Evolutionary conservation across 2,888 invertebrate genomes (phyloP), one percentile per base, ranked within the genome.

Genomic region (Heliconius hortense): DNA sequence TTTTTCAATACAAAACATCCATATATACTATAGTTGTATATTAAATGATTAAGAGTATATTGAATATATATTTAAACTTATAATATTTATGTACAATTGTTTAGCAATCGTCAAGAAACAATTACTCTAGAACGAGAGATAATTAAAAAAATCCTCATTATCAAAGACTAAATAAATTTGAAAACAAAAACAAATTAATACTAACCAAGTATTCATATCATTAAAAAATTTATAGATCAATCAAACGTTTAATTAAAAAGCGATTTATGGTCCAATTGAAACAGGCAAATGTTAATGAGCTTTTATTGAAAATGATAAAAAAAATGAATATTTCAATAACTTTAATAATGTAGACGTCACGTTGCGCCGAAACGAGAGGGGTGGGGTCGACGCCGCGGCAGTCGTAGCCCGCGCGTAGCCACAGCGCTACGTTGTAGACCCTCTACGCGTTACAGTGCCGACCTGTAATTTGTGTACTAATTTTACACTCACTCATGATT

Each of bases 331-430:
- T 81, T 80, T 81, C 75, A 76, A 79, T 80, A 79, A 79, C 75
- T 81, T 80, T 76, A 79, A 81, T 77, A 81, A 79, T 74, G 79
- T 78, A 81, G 78, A 84, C 82, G 84, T 82, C 79, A 80, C 79
- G 79, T 82, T 82, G 84, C 83, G 85, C 82, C 84, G 82, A 82
- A 84, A 82, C 80, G 80, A 79, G 81, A 80, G 82, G 86, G 84
- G 88, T 84, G 91, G 90, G 91, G 88, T 82, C 89, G 85, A 86
- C 85, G 82, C 88, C 88, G 87, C 92, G 91, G 87, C 92, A 93
- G 93, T 93, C 89, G 88, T 87, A 89, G 88, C 86, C 82, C 85
- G 86, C 89, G 87, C 91, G 91, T 90, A 88, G 90, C 85, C 89
- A 88, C 88, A 88, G 89, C 88, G 84, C 91, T 90, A 90, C 91